phyloP scores from a whole-genome alignment of 1,140 invertebrate species.

The Centruroides vittatus region DNA sequence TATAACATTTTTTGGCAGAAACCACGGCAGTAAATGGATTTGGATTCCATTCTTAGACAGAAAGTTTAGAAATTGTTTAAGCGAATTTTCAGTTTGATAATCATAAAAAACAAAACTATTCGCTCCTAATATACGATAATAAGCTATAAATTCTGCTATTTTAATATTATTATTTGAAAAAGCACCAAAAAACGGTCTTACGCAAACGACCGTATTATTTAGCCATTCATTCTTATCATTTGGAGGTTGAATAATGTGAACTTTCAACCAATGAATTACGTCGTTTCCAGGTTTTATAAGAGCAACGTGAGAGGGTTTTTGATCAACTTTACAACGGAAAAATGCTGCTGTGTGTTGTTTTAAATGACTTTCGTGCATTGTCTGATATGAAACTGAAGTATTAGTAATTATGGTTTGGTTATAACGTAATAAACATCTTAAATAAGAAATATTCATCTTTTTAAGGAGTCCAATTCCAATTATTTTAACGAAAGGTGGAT shows the following conservation, averaged over 20 bases:
- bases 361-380: slow-evolving; percentile 4
- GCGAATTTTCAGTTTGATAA: slow-evolving; percentile 58
- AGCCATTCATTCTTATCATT: not conserved
- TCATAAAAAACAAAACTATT: slow-evolving; percentile 85
- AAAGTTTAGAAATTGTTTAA: slow-evolving; percentile 50
- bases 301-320: not conserved
- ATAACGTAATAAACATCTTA: slow-evolving; percentile 3
- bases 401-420: not conserved
- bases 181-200: slow-evolving; percentile 68
- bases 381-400: not conserved
- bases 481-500: slow-evolving; percentile 2
- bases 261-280: not conserved
- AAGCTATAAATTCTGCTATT: slow-evolving; percentile 79
- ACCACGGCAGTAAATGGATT: slow-evolving; percentile 56
- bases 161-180: slow-evolving; percentile 55
- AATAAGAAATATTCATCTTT: not conserved
- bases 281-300: not conserved
- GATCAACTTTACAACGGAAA: not conserved
- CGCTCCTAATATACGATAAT: slow-evolving; percentile 68
- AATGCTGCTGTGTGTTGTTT: not conserved
- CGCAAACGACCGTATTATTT: slow-evolving; percentile 49
- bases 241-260: not conserved
- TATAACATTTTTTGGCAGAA: slow-evolving; percentile 49
- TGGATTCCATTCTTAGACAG: slow-evolving; percentile 46
- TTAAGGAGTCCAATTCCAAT: not conserved